phyloP scores from a whole-genome alignment of 2,113 vertebrate genomes.

The Corythornis madagascariensis region DNA sequence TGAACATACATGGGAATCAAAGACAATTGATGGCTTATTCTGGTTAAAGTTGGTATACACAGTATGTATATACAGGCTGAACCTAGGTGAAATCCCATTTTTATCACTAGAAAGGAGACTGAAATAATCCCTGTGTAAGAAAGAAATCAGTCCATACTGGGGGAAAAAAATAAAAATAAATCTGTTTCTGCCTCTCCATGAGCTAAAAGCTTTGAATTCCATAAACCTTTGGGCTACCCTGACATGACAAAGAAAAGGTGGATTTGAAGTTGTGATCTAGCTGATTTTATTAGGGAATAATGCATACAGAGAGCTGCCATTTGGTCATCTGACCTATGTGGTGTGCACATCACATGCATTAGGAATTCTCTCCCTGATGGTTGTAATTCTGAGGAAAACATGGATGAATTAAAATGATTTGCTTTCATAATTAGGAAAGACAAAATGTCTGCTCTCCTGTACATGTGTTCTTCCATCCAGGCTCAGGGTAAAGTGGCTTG shows the following conservation, averaged over 20 bases:
- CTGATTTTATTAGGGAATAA: neutral
- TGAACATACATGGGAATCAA: slow-evolving; percentile 22
- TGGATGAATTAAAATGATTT: neutral
- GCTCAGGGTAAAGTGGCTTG: neutral
- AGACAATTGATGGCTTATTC: slow-evolving; percentile 6
- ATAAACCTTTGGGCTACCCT: neutral
- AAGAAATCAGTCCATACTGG: neutral
- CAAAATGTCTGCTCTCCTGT: neutral
- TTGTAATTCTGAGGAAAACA: accelerated
- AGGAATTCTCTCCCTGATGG: neutral
- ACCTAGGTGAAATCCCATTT: neutral
- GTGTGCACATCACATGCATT: neutral
- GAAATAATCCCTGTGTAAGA: neutral
- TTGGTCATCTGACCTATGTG: neutral
- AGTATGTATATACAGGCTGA: neutral
- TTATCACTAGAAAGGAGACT: neutral
- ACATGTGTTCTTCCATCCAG: neutral
- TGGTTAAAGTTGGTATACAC: neutral
- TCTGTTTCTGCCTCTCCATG: neutral
- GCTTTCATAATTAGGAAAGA: neutral
- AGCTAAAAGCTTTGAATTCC: neutral
- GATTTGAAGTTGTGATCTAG: neutral
- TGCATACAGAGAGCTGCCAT: neutral
- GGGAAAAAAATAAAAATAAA: neutral
- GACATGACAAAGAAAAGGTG: neutral